Percentiles rank a stretch among this genome's conserved stretches.
phyloP scores from a whole-genome alignment of 2,113 vertebrate species.

The Polypterus bichir region DNA sequence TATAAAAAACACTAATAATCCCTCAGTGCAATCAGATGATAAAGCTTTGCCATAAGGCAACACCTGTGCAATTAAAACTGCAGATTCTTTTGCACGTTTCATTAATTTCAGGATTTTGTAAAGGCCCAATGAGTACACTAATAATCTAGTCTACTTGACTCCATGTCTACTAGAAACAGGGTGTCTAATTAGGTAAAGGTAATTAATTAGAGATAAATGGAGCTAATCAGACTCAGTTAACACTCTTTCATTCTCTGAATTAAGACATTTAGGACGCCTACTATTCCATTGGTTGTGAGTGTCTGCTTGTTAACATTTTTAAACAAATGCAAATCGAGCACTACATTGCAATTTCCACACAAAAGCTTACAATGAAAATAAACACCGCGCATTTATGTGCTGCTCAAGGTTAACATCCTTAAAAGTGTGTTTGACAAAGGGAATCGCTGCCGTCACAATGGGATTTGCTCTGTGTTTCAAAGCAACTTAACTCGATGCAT shows the following conservation, averaged over 20 bases:
- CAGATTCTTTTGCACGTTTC: constrained; percentile 86
- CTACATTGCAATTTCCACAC: background rate
- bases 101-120: constrained; percentile 97
- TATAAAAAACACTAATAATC: constrained; percentile 95
- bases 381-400: background rate
- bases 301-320: constrained; percentile 31
- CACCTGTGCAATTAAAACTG: constrained; percentile 98
- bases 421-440: no score
- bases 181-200: constrained; percentile 99
- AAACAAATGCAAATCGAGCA: background rate
- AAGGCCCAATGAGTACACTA: constrained; percentile 94
- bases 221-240: constrained; percentile 97
- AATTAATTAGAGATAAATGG: constrained; percentile 99
- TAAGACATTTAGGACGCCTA: constrained; percentile 76
- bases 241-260: constrained; percentile 82
- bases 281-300: constrained; percentile 58
- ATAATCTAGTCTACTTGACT: constrained; percentile 99
- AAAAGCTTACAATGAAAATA: background rate
- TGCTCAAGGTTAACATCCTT: no score
- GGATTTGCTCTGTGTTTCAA: no score
- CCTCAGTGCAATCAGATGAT: constrained; percentile 86
- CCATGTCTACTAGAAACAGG: constrained; percentile 88
- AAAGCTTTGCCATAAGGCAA: constrained; percentile 97
- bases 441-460: no score
- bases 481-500: no score